Evolutionary conservation across 2,113 vertebrate genomes (phyloP), one percentile per base, ranked within the genome.

Genomic region (Morone chrysops): DNA sequence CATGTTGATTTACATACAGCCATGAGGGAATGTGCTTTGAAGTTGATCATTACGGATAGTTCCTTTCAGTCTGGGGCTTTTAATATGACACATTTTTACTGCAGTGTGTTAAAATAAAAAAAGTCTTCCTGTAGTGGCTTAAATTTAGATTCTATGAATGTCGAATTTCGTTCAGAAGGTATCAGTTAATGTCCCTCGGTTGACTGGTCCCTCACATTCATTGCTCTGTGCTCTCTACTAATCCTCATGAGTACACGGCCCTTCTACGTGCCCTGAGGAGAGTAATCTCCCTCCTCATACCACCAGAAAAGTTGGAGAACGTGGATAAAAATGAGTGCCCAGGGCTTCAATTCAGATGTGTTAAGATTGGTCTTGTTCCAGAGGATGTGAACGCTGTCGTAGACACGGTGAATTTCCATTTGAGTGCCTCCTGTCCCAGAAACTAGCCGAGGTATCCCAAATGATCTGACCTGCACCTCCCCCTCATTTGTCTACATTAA

Each of bases 401-500:
- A 79, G 84, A 84, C 87, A 80, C 76, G 45, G 73, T 20, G 57
- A 81, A 93, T 94, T 95, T 94, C 81, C 88, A 90, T 92, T 90
- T 92, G 85, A 94, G 89, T 74, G 92, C 92, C 90, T 94, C 77
- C 90, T 92, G 95, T 96, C 94, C 95, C 94, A 95, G 95, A 96
- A 96, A 96, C 96, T 93, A 95, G 94, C 91, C 87, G 92, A 89
- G 93, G 85, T 72, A 90, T 95, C 96, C 96, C 94, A 0, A 17
- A 93, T 70, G 92, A 93, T 92, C 82, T 92, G 94, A 95, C 93
- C 96, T 73, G 75, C 85, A 93, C 91, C 69, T 63, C 91, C 87
- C 90, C 87, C 94, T 95, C 96, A 87, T 96, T 96, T 93, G 94
- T 92, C 88, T 93, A 90, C 20, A 69, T 81, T 85, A 95, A 91